Evolutionary conservation across 2,113 vertebrate genomes (phyloP).

Genomic region (Halcyon malimbica): DNA sequence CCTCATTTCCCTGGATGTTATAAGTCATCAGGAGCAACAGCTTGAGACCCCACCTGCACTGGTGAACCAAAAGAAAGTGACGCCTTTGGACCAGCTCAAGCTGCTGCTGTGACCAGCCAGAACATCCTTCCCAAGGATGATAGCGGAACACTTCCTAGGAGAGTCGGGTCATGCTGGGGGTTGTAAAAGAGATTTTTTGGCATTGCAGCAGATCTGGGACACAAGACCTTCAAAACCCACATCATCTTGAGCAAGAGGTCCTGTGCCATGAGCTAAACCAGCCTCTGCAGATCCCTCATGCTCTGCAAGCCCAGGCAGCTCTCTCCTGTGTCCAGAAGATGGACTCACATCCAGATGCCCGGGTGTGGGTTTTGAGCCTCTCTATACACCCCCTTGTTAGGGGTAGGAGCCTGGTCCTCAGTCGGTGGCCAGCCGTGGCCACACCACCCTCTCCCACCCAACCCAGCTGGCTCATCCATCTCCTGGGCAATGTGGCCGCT

Average conservation of each 20-base stretch:
- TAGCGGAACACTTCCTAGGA: fast-evolving
- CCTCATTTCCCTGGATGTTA: fast-evolving
- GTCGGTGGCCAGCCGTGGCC: fast-evolving
- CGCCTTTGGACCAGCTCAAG: fast-evolving
- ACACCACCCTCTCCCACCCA: background rate
- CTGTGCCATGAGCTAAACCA: background rate
- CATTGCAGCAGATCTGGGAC: fast-evolving
- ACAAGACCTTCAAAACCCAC: background rate
- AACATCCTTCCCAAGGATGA: background rate
- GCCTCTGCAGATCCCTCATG: background rate
- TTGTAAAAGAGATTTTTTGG: too few species aligned
- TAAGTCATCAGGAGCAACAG: background rate
- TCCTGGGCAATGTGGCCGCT: fast-evolving
- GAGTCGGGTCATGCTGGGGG: fast-evolving
- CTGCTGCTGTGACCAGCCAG: background rate
- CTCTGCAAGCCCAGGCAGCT: fast-evolving
- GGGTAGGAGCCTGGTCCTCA: background rate
- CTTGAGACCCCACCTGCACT: background rate
- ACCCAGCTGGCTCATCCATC: background rate
- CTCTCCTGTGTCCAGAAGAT: fast-evolving
- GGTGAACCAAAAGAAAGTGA: background rate
- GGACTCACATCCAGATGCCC: fast-evolving
- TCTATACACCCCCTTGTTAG: fast-evolving
- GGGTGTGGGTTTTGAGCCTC: fast-evolving
- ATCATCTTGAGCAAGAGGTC: background rate